A percentile compares a stretch with the other conserved stretches of the same genome.
Conservation (phyloP, 2,888 invertebrate species). For the Limulus polyphemus region DNA sequence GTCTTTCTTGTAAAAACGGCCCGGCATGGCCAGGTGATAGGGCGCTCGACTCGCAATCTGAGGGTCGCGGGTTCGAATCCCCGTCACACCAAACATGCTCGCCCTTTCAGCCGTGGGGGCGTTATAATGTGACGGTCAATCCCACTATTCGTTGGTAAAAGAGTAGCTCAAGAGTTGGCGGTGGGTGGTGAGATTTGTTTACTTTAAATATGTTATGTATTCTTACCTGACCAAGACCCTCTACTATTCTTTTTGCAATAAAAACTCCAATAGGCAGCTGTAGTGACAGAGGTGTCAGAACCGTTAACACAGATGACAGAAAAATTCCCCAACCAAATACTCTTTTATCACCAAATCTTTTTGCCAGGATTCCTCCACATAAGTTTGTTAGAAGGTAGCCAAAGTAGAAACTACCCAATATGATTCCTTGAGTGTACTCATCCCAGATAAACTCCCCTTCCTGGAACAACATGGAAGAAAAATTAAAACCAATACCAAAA, state of each 20-base stretch:
- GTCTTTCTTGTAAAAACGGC: too few relatives aligned
- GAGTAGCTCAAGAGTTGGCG: too few relatives aligned
- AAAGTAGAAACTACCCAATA: conserved; percentile 77
- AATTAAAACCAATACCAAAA: too few relatives aligned
- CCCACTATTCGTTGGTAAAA: too few relatives aligned
- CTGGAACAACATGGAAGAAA: not conserved
- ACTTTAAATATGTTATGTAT: not conserved
- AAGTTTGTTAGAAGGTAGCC: conserved; percentile 75
- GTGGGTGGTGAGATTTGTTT: too few relatives aligned
- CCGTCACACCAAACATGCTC: too few relatives aligned
- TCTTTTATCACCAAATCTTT: conserved; percentile 70
- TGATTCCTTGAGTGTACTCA: conserved; percentile 57
- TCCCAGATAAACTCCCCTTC: conserved; percentile 46
- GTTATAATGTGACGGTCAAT: too few relatives aligned
- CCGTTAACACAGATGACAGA: conserved; percentile 60
- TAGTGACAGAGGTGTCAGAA: conserved; percentile 65
- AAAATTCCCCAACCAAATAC: conserved; percentile 69
- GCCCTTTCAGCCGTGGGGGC: too few relatives aligned
- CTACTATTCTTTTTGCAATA: conserved; percentile 57
- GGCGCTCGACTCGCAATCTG: too few relatives aligned
- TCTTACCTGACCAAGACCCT: conserved; percentile 65
- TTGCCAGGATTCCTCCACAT: conserved; percentile 68
- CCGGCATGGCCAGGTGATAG: too few relatives aligned
- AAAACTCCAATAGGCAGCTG: conserved; percentile 55
- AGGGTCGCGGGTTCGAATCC: too few relatives aligned